These are phyloP conservation scores for Ganaspis sp. DNA, from an alignment of 1,140 invertebrate genomes.

Conservation along the genomic window DNA sequence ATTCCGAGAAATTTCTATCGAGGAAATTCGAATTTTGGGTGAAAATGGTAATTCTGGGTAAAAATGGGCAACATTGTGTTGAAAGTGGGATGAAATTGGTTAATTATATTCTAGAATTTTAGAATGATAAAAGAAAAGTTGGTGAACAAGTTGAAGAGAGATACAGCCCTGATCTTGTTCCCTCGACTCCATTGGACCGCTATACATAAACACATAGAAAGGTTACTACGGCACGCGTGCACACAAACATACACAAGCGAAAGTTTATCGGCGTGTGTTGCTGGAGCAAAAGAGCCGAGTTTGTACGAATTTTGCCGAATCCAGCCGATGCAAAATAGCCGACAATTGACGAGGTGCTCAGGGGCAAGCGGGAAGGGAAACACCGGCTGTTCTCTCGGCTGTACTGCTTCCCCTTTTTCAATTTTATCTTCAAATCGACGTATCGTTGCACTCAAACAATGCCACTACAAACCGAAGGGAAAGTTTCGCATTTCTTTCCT, in stretches of 20 bases:
- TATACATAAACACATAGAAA: constrained; percentile 35
- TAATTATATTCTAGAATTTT: neutral
- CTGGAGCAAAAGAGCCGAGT: constrained; percentile 46
- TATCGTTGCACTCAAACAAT: constrained; percentile 41
- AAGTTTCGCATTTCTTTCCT: constrained; percentile 28
- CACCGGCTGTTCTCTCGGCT: constrained; percentile 64
- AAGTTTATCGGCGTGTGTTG: constrained; percentile 18
- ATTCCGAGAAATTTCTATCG: no score
- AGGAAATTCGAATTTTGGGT: no score
- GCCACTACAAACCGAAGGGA: constrained; percentile 34
- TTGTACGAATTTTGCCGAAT: constrained; percentile 50
- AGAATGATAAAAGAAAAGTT: neutral
- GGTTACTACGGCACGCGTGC: constrained; percentile 38
- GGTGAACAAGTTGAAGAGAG: neutral
- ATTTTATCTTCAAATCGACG: constrained; percentile 62
- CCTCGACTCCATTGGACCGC: constrained; percentile 23
- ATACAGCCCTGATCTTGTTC: constrained; percentile 34
- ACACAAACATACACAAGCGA: neutral
- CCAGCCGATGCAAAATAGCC: constrained; percentile 55
- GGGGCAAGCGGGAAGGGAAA: constrained; percentile 53
- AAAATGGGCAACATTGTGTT: neutral
- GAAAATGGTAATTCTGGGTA: neutral
- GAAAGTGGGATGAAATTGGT: neutral
- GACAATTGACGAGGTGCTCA: constrained; percentile 66
- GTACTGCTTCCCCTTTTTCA: constrained; percentile 72